These are phyloP conservation scores for Lamellibrachia satsuma DNA, from an alignment of 2,888 invertebrate genomes.

Conservation along the genomic window DNA sequence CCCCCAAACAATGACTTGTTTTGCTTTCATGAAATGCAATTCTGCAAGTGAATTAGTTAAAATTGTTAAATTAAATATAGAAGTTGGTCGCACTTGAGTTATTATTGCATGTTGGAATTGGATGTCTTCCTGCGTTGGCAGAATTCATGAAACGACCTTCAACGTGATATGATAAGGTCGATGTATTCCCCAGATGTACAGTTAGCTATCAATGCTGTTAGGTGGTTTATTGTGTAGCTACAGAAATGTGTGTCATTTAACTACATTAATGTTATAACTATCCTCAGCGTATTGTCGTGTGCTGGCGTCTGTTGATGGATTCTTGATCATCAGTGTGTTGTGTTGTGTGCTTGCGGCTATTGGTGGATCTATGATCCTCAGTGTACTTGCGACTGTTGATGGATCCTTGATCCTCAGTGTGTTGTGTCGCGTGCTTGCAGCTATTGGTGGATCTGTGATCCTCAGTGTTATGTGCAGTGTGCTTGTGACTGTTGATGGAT, in stretches of 20 bases:
- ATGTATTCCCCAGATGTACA: neutral
- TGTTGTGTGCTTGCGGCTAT: slow-evolving; percentile 69
- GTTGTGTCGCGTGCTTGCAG: slow-evolving; percentile 95
- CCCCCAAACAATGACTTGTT: too few relatives aligned
- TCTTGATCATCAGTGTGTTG: too few relatives aligned
- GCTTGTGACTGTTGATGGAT: slow-evolving; percentile 94
- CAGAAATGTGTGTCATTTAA: neutral
- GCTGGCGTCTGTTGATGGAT: too few relatives aligned
- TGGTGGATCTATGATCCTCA: slow-evolving; percentile 82
- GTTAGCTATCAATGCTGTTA: neutral
- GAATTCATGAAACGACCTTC: neutral
- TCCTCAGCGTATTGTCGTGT: too few relatives aligned
- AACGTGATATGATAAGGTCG: neutral
- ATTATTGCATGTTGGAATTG: neutral
- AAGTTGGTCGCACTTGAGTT: neutral
- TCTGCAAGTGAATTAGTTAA: neutral
- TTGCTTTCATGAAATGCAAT: neutral
- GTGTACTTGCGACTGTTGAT: too few relatives aligned
- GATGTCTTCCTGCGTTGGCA: neutral
- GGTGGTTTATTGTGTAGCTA: neutral
- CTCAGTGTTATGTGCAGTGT: slow-evolving; percentile 81
- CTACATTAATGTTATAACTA: neutral
- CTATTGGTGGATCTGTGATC: slow-evolving; percentile 81
- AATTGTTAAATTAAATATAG: neutral
- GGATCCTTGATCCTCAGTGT: slow-evolving; percentile 86